A percentile compares a stretch with the other conserved stretches of the same genome.
These are phyloP conservation scores for Palythoa caribaeorum DNA, from an alignment of 92 coral and sea anemone genomes.

Conservation along the genomic window DNA sequence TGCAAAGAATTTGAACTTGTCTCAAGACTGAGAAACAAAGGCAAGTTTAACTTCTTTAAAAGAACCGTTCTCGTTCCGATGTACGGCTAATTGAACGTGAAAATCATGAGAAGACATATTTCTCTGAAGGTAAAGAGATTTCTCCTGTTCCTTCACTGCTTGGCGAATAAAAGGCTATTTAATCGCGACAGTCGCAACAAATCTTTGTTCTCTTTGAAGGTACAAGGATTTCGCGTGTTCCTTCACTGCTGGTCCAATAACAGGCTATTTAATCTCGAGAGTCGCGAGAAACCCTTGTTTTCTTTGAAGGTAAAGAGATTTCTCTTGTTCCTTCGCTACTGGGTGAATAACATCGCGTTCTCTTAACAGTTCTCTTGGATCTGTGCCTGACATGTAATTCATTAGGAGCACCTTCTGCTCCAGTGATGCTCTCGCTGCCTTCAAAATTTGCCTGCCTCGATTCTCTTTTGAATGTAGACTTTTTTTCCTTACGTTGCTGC, in stretches of 20 bases:
- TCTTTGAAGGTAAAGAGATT: constrained; percentile 81
- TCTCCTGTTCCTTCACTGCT: constrained; percentile 78
- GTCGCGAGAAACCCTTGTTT: constrained; percentile 71
- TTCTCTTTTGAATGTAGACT: constrained; percentile 9
- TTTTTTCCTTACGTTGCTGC: constrained; percentile 11
- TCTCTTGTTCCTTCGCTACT: constrained; percentile 92
- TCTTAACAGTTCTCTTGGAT: constrained; percentile 84
- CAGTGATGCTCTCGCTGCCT: constrained; percentile 10
- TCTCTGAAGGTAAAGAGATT: constrained; percentile 78
- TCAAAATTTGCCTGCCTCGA: constrained; percentile 38
- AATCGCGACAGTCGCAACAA: constrained; percentile 50
- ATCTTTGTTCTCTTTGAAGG: constrained; percentile 80
- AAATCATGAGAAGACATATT: constrained; percentile 70
- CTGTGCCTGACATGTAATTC: constrained; percentile 62
- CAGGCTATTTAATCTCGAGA: background rate
- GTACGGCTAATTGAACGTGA: too few species aligned
- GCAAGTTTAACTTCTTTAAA: too few species aligned
- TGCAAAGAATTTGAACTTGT: too few species aligned
- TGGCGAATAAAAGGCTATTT: too few species aligned
- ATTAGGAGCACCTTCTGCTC: constrained; percentile 29
- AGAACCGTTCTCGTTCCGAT: too few species aligned
- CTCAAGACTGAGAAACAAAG: too few species aligned
- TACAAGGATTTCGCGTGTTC: constrained; percentile 82
- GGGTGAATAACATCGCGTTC: constrained; percentile 94
- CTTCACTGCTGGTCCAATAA: constrained; percentile 42